A percentile compares a stretch with the other conserved stretches of the same genome.
Conservation (phyloP, 2,888 invertebrate genomes). For the Torymus auratus region DNA sequence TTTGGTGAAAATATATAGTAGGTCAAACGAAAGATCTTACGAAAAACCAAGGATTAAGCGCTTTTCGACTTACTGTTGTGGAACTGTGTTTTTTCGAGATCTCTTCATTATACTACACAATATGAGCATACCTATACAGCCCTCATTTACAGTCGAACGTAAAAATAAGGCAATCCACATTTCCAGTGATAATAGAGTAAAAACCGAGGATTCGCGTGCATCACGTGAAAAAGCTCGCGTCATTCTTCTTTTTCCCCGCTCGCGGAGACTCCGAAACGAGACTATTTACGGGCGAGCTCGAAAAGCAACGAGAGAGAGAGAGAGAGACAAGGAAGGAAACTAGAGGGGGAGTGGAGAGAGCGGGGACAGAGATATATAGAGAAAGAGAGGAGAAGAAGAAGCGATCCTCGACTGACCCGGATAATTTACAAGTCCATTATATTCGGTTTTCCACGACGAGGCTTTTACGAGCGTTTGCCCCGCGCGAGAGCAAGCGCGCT, state of each 20-base stretch:
- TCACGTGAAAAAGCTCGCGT: not conserved
- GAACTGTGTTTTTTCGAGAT: too few relatives aligned
- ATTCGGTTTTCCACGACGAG: slow-evolving; percentile 64
- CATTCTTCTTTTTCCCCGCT: not conserved
- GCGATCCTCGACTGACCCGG: slow-evolving; percentile 58
- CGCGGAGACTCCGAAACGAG: slow-evolving; percentile 38
- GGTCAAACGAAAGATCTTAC: too few relatives aligned
- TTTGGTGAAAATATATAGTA: too few relatives aligned
- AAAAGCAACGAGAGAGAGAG: slow-evolving; percentile 40
- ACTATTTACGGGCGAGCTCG: slow-evolving; percentile 59
- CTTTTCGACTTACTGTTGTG: too few relatives aligned
- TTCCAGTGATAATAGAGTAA: not conserved
- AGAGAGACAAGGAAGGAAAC: not conserved
- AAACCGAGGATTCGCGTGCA: not conserved
- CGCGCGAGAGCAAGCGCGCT: too few relatives aligned
- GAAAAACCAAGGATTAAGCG: too few relatives aligned
- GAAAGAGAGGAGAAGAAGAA: slow-evolving; percentile 36
- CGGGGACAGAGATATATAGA: not conserved
- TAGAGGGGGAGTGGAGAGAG: not conserved
- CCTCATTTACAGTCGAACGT: not conserved
- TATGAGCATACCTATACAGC: too few relatives aligned
- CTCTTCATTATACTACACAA: too few relatives aligned
- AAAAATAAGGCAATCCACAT: slow-evolving; percentile 1
- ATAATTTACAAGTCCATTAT: slow-evolving; percentile 69
- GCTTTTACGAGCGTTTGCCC: slow-evolving; percentile 63